Base-by-base conservation (phyloP, 2,797 vertebrate species). In the Lophotriccus pileatus region DNA sequence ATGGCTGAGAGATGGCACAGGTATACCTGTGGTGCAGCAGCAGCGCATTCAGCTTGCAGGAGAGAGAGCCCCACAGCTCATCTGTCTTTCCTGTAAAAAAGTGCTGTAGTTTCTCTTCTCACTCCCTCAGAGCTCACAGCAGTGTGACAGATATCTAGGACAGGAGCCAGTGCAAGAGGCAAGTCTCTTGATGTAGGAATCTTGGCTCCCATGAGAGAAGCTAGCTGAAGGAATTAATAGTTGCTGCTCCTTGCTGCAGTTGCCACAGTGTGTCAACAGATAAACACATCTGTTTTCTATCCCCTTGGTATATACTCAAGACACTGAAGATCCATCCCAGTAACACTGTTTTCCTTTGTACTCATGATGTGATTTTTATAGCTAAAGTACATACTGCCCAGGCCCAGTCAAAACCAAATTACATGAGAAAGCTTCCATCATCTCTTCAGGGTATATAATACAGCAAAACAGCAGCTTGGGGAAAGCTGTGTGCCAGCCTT, bases 41-140 rank as follows among this genome's bases (percentile, higher is more conserved):
- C 56, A 49, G 5, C 0, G 0, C 10, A 21, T 44, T 68, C 32
- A 53, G 41, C 62, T 14, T 1, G 0, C 19, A 19, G 43, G 46
- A 64, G 49, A 37, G 2, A 7, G 53, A 62, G 55, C 25, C n/a
- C 50, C 24, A 43, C 0, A 1, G 12, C 28, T 59, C 9, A 7
- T 53, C 73, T 70, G 60, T 44, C 59, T 30, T 53, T 46, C 14
- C 56, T 39, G 16, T 50, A 34, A 32, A 19, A 12, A 47, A 34
- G 19, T 14, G 36, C 80, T 70, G 53, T 17, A 19, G 34, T 76
- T 85, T 58, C 59, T 87, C 32, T 56, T 41, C 49, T 77, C 24
- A 14, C 37, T 81, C 46, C n/a, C 4, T 0, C 63, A 70, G 76
- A 86, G 41, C 69, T 49, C 83, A 9, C 3, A 6, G 73, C 7